Percentiles rank a stretch among this genome's conserved stretches.
phyloP scores from a whole-genome alignment of 2,113 vertebrate species.

The Aphyosemion australe region DNA sequence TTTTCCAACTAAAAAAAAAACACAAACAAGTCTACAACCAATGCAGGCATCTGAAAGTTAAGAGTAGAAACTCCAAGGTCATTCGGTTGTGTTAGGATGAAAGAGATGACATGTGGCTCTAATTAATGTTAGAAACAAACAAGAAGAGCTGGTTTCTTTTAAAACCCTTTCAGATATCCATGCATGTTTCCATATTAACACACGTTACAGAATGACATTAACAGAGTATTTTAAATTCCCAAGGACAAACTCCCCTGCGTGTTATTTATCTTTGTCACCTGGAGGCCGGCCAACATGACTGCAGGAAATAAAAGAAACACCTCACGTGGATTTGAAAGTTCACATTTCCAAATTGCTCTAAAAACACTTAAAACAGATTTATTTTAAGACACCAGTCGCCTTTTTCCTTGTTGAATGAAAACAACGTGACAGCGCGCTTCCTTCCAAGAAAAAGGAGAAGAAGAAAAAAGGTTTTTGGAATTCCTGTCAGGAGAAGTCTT shows the following conservation, averaged over 20 bases:
- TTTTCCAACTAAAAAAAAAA: slow-evolving; percentile 26
- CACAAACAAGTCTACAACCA: slow-evolving; percentile 34
- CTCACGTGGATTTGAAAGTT: slow-evolving; percentile 20
- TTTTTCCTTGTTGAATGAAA: slow-evolving; percentile 13
- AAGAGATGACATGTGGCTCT: background rate
- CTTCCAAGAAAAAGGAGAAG: background rate
- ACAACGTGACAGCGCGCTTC: slow-evolving; percentile 8
- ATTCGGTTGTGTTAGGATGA: slow-evolving; percentile 2
- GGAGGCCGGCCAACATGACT: slow-evolving; percentile 46
- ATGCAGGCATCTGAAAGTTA: background rate
- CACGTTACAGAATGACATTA: background rate
- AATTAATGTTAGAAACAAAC: too few relatives aligned
- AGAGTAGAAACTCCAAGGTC: slow-evolving; percentile 38
- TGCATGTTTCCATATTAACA: slow-evolving; percentile 15
- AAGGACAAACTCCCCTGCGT: slow-evolving; percentile 28
- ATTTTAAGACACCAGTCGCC: slow-evolving; percentile 29
- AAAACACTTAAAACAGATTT: background rate
- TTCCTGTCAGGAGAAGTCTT: slow-evolving; percentile 36
- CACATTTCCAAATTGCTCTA: slow-evolving; percentile 22
- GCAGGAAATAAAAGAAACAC: slow-evolving; percentile 49
- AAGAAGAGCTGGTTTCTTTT: background rate
- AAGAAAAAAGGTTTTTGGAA: background rate
- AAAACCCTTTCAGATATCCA: slow-evolving; percentile 5
- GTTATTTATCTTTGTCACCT: slow-evolving; percentile 12
- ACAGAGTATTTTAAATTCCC: slow-evolving; percentile 14